These are phyloP conservation scores for Pomatostomus ruficeps DNA, from an alignment of 2,113 vertebrate species.

Conservation along the genomic window DNA sequence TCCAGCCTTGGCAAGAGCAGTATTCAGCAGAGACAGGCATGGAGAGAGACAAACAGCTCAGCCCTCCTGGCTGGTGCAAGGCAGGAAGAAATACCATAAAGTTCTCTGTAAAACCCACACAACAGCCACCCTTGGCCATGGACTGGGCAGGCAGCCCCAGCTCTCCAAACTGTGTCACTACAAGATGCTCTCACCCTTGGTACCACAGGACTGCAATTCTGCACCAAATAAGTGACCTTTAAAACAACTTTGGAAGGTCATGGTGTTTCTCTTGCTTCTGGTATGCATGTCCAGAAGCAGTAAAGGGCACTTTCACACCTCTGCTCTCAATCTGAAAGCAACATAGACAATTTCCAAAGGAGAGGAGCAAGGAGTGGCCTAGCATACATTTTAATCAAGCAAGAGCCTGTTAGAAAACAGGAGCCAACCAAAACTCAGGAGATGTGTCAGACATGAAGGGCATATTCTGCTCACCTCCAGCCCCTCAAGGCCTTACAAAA, in stretches of 20 bases:
- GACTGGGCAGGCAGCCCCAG: not conserved
- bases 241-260: not conserved
- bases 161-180: not conserved
- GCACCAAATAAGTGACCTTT: not conserved
- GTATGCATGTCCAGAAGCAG: not conserved
- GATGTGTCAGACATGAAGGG: not conserved
- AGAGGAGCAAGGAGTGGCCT: not conserved
- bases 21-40: not conserved
- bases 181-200: not conserved
- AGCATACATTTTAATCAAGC: not conserved
- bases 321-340: not conserved
- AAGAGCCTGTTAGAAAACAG: not conserved
- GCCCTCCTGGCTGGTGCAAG: not conserved
- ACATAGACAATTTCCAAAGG: not conserved
- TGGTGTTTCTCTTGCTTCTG: not conserved
- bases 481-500: not conserved
- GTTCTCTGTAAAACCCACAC: not conserved
- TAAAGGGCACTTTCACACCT: not conserved
- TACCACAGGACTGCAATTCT: not conserved
- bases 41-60: slow-evolving; percentile 11
- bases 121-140: fast-evolving
- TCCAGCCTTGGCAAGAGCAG: not conserved
- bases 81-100: not conserved
- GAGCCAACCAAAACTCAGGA: not conserved
- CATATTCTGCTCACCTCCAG: not conserved